A percentile compares a stretch with the other conserved stretches of the same genome.
Evolutionary conservation across 2,888 invertebrate genomes (phyloP).

Genomic region (Cosmopolites sordidus): DNA sequence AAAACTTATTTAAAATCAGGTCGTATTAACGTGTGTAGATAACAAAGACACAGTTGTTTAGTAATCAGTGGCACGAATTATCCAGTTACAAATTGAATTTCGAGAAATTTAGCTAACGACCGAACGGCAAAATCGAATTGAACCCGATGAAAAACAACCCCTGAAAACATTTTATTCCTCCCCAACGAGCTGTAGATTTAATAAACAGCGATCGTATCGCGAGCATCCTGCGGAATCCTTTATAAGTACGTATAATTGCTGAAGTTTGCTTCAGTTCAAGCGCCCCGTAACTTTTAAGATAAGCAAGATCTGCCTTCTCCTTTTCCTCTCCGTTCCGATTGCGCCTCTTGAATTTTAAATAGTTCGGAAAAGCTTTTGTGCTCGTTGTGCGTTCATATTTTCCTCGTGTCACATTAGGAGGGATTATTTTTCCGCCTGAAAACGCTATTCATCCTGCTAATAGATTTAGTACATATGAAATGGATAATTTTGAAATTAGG

Average conservation of each 20-base stretch:
- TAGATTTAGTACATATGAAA: neutral
- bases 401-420: constrained; percentile 7
- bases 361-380: constrained; percentile 16
- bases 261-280: constrained; percentile 25
- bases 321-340: constrained; percentile 15
- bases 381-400: constrained; percentile 11
- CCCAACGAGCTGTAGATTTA: constrained; percentile 1
- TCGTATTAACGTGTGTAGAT: too few relatives aligned
- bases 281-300: constrained; percentile 25
- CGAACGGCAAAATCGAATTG: too few relatives aligned
- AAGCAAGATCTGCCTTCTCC: constrained; percentile 14
- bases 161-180: neutral
- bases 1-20: too few relatives aligned
- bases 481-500: too few relatives aligned
- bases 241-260: constrained; percentile 26
- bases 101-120: too few relatives aligned
- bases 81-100: too few relatives aligned
- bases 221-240: constrained; percentile 20
- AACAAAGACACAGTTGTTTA: too few relatives aligned
- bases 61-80: too few relatives aligned
- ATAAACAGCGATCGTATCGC: constrained; percentile 3
- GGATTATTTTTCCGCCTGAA: constrained; percentile 7
- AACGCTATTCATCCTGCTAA: constrained; percentile 1
- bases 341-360: constrained; percentile 22
- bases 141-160: neutral